These are phyloP conservation scores for Bettongia penicillata DNA, from an alignment of 2,113 vertebrate species.

Conservation along the genomic window DNA sequence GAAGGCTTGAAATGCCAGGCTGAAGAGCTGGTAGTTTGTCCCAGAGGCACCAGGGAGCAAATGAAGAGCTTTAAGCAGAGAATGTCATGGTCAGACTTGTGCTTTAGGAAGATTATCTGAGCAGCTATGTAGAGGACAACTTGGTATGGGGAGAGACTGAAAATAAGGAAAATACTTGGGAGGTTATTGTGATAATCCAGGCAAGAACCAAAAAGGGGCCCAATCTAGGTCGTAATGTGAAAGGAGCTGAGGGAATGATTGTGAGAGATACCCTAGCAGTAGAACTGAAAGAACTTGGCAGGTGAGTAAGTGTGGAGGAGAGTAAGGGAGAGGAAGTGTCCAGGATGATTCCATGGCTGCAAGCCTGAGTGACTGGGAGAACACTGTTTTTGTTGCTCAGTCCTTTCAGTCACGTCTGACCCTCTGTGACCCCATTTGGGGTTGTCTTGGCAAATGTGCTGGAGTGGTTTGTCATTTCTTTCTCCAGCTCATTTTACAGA, in stretches of 20 bases:
- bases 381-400: neutral
- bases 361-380: neutral
- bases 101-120: neutral
- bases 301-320: neutral
- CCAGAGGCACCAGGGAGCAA: neutral
- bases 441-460: neutral
- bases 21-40: neutral
- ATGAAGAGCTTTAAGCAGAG: neutral
- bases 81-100: neutral
- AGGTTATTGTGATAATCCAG: neutral
- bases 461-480: neutral
- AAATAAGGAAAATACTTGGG: neutral
- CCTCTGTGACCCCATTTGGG: neutral
- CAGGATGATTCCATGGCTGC: neutral
- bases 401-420: neutral
- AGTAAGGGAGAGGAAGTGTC: neutral
- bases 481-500: neutral
- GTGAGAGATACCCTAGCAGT: too few relatives aligned
- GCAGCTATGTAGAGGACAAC: neutral
- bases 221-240: neutral
- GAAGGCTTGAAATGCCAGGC: neutral
- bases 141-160: neutral
- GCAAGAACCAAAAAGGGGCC: neutral
- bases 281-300: too few relatives aligned
- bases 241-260: neutral